These are phyloP conservation scores for Corbicula japonica DNA, from an alignment of 2,888 invertebrate species.

Conservation along the genomic window DNA sequence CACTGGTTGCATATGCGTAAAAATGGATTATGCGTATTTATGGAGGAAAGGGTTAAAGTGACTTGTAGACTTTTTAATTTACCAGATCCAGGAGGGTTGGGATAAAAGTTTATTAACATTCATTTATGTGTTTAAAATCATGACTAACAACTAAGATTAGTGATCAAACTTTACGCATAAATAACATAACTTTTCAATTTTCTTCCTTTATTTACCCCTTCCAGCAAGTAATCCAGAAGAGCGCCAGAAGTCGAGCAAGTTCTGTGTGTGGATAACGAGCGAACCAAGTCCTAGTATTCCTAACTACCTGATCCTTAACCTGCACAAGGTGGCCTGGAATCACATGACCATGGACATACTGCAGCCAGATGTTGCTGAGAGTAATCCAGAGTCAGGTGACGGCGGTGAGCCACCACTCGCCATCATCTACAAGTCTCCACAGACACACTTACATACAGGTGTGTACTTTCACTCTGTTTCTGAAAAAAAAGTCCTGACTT, in stretches of 20 bases:
- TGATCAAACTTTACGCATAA: too few relatives aligned
- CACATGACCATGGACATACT: slow-evolving; percentile 71
- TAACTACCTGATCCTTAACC: slow-evolving; percentile 74
- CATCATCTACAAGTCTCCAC: slow-evolving; percentile 65
- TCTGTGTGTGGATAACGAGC: slow-evolving; percentile 83
- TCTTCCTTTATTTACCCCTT: slow-evolving; percentile 6
- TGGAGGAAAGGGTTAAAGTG: too few relatives aligned
- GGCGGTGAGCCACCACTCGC: slow-evolving; percentile 61
- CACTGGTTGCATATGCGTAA: too few relatives aligned
- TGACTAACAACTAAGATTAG: too few relatives aligned
- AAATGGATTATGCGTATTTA: too few relatives aligned
- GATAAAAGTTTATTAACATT: too few relatives aligned
- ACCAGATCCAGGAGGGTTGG: too few relatives aligned
- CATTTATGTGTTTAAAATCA: too few relatives aligned
- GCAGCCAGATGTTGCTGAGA: slow-evolving; percentile 39
- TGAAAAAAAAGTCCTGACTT: too few relatives aligned
- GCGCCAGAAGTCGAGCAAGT: slow-evolving; percentile 72
- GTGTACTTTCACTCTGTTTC: too few relatives aligned
- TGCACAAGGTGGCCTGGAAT: slow-evolving; percentile 81
- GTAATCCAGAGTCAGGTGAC: slow-evolving; percentile 49
- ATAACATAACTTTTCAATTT: not conserved
- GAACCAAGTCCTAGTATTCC: slow-evolving; percentile 78
- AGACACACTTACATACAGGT: slow-evolving; percentile 44
- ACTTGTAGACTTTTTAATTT: too few relatives aligned
- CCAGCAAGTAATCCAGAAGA: slow-evolving; percentile 73